Base-by-base conservation (phyloP, 2,797 vertebrate species). In the Limnodromus scolopaceus region DNA sequence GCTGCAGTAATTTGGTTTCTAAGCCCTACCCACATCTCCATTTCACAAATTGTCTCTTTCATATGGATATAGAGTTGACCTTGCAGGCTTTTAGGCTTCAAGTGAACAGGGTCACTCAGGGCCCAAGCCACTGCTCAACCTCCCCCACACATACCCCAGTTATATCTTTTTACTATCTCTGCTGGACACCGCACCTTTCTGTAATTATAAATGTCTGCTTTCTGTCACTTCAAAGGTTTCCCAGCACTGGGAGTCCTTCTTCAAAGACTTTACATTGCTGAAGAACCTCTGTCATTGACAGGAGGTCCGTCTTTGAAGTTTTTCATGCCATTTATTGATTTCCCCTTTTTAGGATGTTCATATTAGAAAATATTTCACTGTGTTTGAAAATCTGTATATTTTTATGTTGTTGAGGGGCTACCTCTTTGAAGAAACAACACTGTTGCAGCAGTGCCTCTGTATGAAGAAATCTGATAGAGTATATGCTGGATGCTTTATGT, bases 151-250 rank as follows among this genome's bases (percentile, higher is more conserved):
- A 97, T 97, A 97, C 95, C 97, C 97, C 97, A 97, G 96, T 98
- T 95, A 80, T 96, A 98, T 97, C 98, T 98, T 98, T 98, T 98
- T 98, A 98, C 97, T 97, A 97, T 98, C 98, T 97, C 98, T 98
- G 98, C 97, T 98, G 98, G 98, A 98, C 98, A 98, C 98, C 93
- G 96, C 98, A 98, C 98, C 98, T 98, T 98, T 98, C 98, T 97
- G 92, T 98, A 98, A 98, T 98, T 98, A 98, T 98, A 98, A 98
- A 98, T 98, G 98, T 98, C 98, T 98, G 98, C 98, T 98, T 98
- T 98, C 98, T 98, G 98, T 97, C 98, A 98, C 98, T 98, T 98
- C 98, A 98, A 98, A 98, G 98, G 74, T 96, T 98, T 98, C 97
- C 97, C 97, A 98, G 98, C 98, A 87, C 98, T 98, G 97, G 98